phyloP scores from a whole-genome alignment of 2,797 vertebrate species.

The Phalanger gymnotis region DNA sequence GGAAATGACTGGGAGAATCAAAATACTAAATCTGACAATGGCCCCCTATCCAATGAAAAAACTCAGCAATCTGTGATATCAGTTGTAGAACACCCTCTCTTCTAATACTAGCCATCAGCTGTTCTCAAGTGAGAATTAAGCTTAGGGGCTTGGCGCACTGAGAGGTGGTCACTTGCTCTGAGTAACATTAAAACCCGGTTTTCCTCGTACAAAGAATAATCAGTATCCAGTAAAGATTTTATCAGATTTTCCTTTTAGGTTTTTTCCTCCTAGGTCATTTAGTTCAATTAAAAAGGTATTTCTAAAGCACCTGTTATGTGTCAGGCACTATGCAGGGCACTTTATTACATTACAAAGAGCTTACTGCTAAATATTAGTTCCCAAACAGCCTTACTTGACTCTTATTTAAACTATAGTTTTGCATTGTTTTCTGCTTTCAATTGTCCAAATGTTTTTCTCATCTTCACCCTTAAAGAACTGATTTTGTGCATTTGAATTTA shows the following conservation, averaged over 20 bases:
- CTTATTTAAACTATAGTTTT: background rate
- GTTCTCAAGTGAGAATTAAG: no score
- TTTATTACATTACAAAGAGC: background rate
- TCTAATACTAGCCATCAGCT: no score
- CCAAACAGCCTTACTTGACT: background rate
- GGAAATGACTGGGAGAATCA: background rate
- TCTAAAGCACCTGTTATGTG: background rate
- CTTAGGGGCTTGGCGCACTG: background rate
- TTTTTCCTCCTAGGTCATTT: background rate
- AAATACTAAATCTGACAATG: background rate
- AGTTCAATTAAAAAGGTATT: background rate
- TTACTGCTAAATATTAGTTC: background rate
- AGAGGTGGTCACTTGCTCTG: background rate
- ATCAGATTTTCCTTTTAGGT: background rate
- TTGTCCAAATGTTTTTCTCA: background rate
- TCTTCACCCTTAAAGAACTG: background rate
- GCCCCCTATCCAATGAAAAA: background rate
- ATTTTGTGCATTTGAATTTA: background rate
- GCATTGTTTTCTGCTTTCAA: background rate
- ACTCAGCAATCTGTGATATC: background rate
- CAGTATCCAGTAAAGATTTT: background rate
- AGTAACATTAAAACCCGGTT: background rate
- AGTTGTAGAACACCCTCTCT: background rate
- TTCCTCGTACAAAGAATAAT: background rate
- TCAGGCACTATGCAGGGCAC: background rate